Evolutionary conservation across 2,888 invertebrate species (phyloP).

Genomic region (Epinotia ramella): DNA sequence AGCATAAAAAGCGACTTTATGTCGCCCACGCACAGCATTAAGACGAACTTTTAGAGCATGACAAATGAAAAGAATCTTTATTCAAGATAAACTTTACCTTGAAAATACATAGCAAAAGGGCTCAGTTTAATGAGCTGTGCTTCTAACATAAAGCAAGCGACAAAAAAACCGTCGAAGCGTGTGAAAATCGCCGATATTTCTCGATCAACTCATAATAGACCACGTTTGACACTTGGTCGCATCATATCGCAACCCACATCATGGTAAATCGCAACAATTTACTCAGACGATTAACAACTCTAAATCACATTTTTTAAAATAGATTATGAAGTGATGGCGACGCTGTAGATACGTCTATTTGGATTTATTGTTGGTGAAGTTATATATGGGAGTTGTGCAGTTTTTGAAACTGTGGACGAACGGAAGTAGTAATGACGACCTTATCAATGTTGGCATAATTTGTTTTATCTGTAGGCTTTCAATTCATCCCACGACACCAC

Average conservation of each 20-base stretch:
- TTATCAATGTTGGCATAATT: constrained; percentile 13
- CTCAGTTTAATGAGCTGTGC: constrained; percentile 35
- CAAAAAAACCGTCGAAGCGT: constrained; percentile 47
- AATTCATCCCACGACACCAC: not conserved
- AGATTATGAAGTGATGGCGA: not conserved
- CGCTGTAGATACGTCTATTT: constrained; percentile 3
- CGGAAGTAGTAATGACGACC: not conserved
- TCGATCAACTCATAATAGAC: constrained; percentile 49
- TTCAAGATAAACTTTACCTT: not conserved
- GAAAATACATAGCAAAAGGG: not conserved
- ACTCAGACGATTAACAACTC: not conserved
- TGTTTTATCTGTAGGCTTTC: constrained; percentile 7
- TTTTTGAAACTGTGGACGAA: constrained; percentile 16
- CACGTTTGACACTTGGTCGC: constrained; percentile 48
- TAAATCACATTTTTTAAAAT: not conserved
- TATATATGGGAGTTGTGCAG: constrained; percentile 27
- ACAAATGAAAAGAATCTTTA: not conserved
- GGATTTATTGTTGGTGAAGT: not conserved
- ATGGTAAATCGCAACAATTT: not conserved
- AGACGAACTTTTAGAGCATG: too few species aligned
- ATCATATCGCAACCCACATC: not conserved
- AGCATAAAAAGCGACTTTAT: too few species aligned
- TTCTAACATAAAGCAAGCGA: constrained; percentile 42
- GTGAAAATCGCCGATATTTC: constrained; percentile 49
- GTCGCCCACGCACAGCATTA: too few species aligned